phyloP scores from a whole-genome alignment of 2,797 vertebrate genomes.

The Kryptolebias ocellatus region DNA sequence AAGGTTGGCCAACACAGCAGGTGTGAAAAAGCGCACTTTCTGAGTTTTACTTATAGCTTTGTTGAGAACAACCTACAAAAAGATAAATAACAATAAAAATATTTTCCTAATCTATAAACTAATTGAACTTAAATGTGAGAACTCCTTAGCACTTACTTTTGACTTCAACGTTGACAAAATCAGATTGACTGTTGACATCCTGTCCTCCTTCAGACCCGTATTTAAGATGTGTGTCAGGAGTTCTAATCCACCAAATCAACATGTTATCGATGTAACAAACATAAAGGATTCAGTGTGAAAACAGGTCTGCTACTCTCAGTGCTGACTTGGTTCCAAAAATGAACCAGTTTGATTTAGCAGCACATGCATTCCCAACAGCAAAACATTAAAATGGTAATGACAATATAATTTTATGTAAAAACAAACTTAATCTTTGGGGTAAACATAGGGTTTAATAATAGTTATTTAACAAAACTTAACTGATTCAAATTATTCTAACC shows the following conservation, averaged over 20 bases:
- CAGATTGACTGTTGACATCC: conserved; percentile 89
- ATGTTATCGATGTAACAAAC: conserved; percentile 1
- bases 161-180: conserved; percentile 89
- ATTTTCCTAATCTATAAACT: background rate
- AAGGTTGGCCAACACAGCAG: conserved; percentile 84
- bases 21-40: conserved; percentile 93
- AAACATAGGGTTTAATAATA: too few relatives aligned
- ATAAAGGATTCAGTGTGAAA: background rate
- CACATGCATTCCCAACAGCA: too few relatives aligned
- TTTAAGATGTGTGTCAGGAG: conserved; percentile 90
- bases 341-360: too few relatives aligned
- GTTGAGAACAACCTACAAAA: conserved; percentile 88
- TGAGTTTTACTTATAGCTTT: conserved; percentile 92
- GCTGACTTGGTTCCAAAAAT: too few relatives aligned
- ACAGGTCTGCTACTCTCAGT: too few relatives aligned
- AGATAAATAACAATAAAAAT: conserved; percentile 7
- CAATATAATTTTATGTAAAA: too few relatives aligned
- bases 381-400: too few relatives aligned
- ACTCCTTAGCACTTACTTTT: conserved; percentile 77
- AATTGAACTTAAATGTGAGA: background rate
- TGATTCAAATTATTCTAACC: background rate
- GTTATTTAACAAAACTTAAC: too few relatives aligned
- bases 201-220: conserved; percentile 90
- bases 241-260: conserved; percentile 74
- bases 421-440: too few relatives aligned